A percentile compares a stretch with the other conserved stretches of the same genome.
These are phyloP conservation scores for Pectinophora gossypiella DNA, from an alignment of 1,140 invertebrate genomes.

Conservation along the genomic window DNA sequence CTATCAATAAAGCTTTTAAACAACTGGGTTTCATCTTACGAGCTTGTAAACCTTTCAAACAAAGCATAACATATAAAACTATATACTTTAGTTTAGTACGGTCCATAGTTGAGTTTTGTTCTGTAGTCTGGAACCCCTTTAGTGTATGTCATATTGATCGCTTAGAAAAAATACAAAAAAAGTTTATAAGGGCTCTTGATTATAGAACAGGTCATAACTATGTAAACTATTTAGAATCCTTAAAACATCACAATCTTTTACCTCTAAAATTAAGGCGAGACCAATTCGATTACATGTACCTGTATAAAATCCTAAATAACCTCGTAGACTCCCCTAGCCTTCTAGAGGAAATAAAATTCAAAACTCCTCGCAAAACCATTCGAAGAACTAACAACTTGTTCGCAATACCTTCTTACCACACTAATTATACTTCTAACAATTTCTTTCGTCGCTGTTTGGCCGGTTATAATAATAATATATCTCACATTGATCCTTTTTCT, in stretches of 20 bases:
- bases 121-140: conserved; percentile 9
- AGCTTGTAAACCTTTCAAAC: conserved; percentile 10
- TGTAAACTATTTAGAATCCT: not conserved
- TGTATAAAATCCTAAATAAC: not conserved
- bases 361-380: not conserved
- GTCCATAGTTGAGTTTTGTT: conserved; percentile 12
- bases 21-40: conserved; percentile 12
- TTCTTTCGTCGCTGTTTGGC: not conserved
- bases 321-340: not conserved
- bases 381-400: not conserved
- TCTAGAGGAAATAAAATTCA: not conserved
- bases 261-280: not conserved
- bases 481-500: conserved; percentile 4
- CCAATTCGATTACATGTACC: not conserved
- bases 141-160: conserved; percentile 7
- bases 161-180: conserved; percentile 5
- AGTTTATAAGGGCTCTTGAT: not conserved
- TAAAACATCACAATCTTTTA: not conserved
- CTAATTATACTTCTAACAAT: not conserved
- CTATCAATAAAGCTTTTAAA: conserved; percentile 8
- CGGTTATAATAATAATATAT: not conserved
- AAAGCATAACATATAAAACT: conserved; percentile 6
- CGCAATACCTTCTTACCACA: not conserved
- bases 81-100: conserved; percentile 10
- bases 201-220: not conserved